Percentiles rank a stretch among this genome's conserved stretches.
phyloP scores from a whole-genome alignment of 2,888 invertebrate species.

The Pseudoips prasinana region DNA sequence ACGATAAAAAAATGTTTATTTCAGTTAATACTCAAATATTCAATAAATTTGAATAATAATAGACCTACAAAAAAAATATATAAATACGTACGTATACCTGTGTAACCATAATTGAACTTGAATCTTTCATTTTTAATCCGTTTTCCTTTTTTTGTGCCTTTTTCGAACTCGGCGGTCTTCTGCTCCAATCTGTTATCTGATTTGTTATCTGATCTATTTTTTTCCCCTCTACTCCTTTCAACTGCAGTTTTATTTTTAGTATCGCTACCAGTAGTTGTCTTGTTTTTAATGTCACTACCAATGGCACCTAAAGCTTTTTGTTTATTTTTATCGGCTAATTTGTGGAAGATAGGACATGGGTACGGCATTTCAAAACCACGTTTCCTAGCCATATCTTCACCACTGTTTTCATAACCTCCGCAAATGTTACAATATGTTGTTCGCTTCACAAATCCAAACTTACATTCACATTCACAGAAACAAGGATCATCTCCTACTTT shows the following conservation, averaged over 20 bases:
- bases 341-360: conserved; percentile 70
- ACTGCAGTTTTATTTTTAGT: conserved; percentile 28
- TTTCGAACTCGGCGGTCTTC: conserved; percentile 56
- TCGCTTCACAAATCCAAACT: conserved; percentile 60
- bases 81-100: conserved; percentile 76
- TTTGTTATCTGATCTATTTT: conserved; percentile 1
- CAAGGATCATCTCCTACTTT: conserved; percentile 53
- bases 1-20: conserved; percentile 16
- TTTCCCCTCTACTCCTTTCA: background rate
- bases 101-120: conserved; percentile 72
- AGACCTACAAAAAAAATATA: conserved; percentile 20
- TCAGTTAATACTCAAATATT: too few species aligned
- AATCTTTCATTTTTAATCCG: conserved; percentile 58
- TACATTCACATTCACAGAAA: conserved; percentile 67
- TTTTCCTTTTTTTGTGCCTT: conserved; percentile 52
- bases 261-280: conserved; percentile 12
- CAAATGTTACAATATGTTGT: conserved; percentile 68
- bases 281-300: conserved; percentile 21
- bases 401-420: conserved; percentile 61
- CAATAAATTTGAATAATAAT: too few species aligned
- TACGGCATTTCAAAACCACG: conserved; percentile 41
- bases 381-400: conserved; percentile 48
- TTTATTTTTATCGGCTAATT: conserved; percentile 55
- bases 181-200: conserved; percentile 27
- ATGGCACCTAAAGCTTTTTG: conserved; percentile 28